A percentile compares a stretch with the other conserved stretches of the same genome.
Evolutionary conservation across 2,888 invertebrate species (phyloP).

Genomic region (Rhopalosiphum nymphaeae): DNA sequence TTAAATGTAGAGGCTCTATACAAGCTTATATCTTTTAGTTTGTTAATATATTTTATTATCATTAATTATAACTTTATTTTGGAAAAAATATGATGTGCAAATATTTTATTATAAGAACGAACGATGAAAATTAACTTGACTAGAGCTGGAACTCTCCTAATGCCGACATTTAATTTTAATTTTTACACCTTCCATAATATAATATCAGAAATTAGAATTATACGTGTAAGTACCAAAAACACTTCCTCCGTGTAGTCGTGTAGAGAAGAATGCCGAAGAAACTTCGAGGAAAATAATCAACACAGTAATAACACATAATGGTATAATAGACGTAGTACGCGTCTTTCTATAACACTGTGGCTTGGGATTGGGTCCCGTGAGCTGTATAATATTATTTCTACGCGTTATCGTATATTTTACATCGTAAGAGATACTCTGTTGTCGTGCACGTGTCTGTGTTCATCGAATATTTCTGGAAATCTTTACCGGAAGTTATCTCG

Average conservation of each 20-base stretch:
- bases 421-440: background rate
- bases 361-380: background rate
- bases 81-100: too few species aligned
- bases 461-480: background rate
- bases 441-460: background rate
- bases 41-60: too few species aligned
- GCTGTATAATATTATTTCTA: background rate
- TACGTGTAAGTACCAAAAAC: background rate
- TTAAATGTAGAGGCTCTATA: background rate
- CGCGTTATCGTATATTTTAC: background rate
- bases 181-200: too few species aligned
- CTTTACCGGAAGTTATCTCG: background rate
- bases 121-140: too few species aligned
- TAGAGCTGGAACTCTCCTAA: too few species aligned
- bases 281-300: background rate
- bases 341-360: background rate
- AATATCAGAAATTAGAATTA: too few species aligned
- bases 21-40: too few species aligned
- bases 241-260: background rate
- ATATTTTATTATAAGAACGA: too few species aligned
- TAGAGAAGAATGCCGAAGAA: background rate
- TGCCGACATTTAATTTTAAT: too few species aligned
- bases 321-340: background rate
- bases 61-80: too few species aligned
- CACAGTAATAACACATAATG: background rate